Percentiles rank a stretch among this genome's conserved stretches.
These are phyloP conservation scores for Oophaga sylvatica DNA, from an alignment of 2,797 vertebrate genomes.

Conservation along the genomic window DNA sequence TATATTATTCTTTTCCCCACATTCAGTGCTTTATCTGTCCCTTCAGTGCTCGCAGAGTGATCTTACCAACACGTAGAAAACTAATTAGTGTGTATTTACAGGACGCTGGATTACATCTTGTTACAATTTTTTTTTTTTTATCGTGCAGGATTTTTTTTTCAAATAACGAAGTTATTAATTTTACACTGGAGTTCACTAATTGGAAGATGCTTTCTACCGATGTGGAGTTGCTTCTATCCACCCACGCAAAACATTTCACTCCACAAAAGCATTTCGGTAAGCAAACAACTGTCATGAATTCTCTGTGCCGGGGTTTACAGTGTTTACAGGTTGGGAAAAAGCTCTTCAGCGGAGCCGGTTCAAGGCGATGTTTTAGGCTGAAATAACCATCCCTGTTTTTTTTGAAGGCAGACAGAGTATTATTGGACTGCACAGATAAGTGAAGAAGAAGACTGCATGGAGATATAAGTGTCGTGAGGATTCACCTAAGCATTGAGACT, in stretches of 20 bases:
- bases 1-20: background rate
- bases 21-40: background rate
- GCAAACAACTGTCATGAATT: slow-evolving; percentile 62
- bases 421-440: background rate
- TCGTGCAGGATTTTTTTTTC: slow-evolving; percentile 2
- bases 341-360: slow-evolving; percentile 1
- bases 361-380: slow-evolving; percentile 12
- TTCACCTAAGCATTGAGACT: background rate
- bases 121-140: slow-evolving; percentile 6
- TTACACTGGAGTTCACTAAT: slow-evolving; percentile 74
- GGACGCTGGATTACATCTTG: background rate
- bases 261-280: slow-evolving; percentile 69
- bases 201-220: slow-evolving; percentile 71
- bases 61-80: background rate
- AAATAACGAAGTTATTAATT: slow-evolving; percentile 67
- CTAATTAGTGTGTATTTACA: background rate
- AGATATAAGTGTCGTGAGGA: background rate
- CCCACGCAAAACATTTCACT: slow-evolving; percentile 64
- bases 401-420: background rate
- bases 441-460: background rate
- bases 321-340: slow-evolving; percentile 55
- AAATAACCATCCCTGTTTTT: background rate
- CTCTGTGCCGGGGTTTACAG: slow-evolving; percentile 37
- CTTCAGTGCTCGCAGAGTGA: background rate
- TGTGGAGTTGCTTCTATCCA: slow-evolving; percentile 67